These are phyloP conservation scores for Pandion haliaetus DNA, from an alignment of 2,113 vertebrate species.

Conservation along the genomic window DNA sequence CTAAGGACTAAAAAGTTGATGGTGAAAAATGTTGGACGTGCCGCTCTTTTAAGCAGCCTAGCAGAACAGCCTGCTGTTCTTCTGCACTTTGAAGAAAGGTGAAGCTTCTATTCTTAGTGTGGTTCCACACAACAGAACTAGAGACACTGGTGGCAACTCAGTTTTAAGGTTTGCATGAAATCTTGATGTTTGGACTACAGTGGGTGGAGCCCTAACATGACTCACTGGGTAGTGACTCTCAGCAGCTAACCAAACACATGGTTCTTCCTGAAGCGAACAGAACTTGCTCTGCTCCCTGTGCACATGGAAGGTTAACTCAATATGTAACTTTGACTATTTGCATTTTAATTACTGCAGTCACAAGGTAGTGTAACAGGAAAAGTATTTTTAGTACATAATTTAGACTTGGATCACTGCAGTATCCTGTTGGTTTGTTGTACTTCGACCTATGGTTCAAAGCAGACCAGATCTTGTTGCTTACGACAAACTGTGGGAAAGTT, in stretches of 20 bases:
- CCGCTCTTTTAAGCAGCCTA: neutral
- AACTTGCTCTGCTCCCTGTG: neutral
- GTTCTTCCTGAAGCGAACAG: neutral
- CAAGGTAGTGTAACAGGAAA: neutral
- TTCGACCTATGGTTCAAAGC: conserved; percentile 10
- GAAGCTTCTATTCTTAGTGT: neutral
- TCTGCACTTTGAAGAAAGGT: neutral
- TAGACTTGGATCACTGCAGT: neutral
- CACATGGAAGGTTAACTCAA: neutral
- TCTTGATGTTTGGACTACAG: neutral
- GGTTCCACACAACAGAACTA: neutral
- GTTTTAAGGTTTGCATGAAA: neutral
- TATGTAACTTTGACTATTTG: neutral
- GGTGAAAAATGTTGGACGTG: neutral
- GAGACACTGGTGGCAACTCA: neutral
- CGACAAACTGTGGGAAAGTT: neutral
- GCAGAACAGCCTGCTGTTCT: neutral
- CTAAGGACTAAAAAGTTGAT: neutral
- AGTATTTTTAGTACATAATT: neutral
- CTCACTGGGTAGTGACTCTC: neutral
- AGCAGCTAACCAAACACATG: neutral
- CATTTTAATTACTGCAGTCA: conserved; percentile 6
- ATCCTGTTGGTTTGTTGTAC: conserved; percentile 9
- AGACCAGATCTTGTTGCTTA: neutral
- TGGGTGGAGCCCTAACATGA: neutral